Conservation (phyloP, 2,888 invertebrate genomes). For the Trissolcus brochymenae region DNA sequence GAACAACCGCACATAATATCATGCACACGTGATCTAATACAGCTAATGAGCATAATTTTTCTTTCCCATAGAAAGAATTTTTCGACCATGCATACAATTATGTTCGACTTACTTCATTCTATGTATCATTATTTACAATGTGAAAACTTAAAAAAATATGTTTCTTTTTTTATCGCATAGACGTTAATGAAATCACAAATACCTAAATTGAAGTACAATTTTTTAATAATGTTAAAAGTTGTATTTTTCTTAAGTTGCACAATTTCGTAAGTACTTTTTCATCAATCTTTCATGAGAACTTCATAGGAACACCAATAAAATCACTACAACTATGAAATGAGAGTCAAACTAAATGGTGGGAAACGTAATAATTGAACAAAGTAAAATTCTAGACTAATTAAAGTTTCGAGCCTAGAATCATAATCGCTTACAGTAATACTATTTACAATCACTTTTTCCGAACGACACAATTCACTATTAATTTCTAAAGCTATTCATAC, state of each 20-base stretch:
- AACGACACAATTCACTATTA: constrained; percentile 4
- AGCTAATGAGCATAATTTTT: constrained; percentile 20
- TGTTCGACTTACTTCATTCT: background rate
- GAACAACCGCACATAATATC: constrained; percentile 10
- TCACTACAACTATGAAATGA: too few relatives aligned
- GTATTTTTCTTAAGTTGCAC: background rate
- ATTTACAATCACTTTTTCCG: constrained; percentile 4
- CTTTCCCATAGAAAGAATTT: constrained; percentile 33
- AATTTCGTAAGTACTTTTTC: constrained; percentile 4
- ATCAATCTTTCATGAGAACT: too few relatives aligned
- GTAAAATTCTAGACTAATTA: background rate
- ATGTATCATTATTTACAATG: too few relatives aligned
- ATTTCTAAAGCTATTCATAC: background rate
- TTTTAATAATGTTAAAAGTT: background rate
- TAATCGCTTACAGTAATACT: background rate
- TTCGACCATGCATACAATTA: constrained; percentile 2
- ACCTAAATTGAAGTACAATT: background rate
- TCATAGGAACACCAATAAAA: too few relatives aligned
- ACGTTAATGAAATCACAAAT: background rate
- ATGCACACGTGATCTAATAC: constrained; percentile 8
- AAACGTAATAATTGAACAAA: too few relatives aligned
- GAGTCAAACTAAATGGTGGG: too few relatives aligned
- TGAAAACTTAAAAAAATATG: background rate
- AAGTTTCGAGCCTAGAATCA: too few relatives aligned
- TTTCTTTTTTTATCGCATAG: background rate